phyloP scores from a whole-genome alignment of 1,140 invertebrate genomes.

The Drosophila dunni region DNA sequence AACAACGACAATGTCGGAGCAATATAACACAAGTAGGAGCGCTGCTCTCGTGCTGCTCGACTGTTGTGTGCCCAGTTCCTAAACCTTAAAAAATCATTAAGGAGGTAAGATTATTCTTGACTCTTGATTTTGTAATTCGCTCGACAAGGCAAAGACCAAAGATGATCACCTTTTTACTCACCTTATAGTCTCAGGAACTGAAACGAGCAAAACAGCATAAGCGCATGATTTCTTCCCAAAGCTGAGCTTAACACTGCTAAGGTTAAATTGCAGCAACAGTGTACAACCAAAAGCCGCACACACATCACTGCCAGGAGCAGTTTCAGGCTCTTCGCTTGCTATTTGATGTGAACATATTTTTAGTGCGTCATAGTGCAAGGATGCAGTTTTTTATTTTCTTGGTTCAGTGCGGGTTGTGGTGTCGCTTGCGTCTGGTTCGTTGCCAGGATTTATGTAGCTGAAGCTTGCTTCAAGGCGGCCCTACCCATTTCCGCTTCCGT shows the following conservation, averaged over 20 bases:
- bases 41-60: too few relatives aligned
- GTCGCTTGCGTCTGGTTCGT: constrained; percentile 33
- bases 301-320: constrained; percentile 1
- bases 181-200: too few relatives aligned
- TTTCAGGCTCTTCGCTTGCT: not conserved
- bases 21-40: not conserved
- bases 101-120: too few relatives aligned
- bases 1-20: not conserved
- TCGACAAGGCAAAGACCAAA: too few relatives aligned
- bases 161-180: too few relatives aligned
- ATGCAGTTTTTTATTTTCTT: not conserved
- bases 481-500: constrained; percentile 48
- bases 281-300: not conserved
- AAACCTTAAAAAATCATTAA: too few relatives aligned
- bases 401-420: constrained; percentile 2
- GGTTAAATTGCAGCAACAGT: constrained; percentile 3
- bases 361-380: constrained; percentile 8
- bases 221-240: too few relatives aligned
- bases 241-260: not conserved
- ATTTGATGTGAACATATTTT: constrained; percentile 35
- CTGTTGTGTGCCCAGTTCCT: too few relatives aligned
- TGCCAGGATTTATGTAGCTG: constrained; percentile 67
- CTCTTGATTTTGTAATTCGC: too few relatives aligned
- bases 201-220: too few relatives aligned
- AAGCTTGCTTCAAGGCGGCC: constrained; percentile 47